phyloP scores from a whole-genome alignment of 2,113 vertebrate species.

The Otus sunia region DNA sequence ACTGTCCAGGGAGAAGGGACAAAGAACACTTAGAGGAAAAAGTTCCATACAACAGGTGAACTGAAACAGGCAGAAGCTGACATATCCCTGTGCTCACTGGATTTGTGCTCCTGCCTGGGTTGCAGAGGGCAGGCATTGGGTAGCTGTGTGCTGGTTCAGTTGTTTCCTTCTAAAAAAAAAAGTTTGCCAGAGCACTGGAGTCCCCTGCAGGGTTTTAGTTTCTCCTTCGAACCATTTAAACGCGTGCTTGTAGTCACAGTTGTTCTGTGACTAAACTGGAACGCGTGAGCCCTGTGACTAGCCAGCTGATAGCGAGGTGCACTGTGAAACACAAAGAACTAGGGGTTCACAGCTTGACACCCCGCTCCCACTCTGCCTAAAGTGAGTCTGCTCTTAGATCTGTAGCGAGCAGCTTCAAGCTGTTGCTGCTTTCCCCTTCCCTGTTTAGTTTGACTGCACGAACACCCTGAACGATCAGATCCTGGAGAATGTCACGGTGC shows the following conservation, averaged over 20 bases:
- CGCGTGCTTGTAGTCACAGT: neutral
- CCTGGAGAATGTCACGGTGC: slow-evolving; percentile 81
- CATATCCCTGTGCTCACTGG: neutral
- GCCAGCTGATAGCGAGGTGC: neutral
- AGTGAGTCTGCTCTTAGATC: neutral
- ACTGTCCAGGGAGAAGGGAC: neutral
- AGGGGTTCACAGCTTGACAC: neutral
- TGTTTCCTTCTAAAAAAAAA: neutral
- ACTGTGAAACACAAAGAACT: neutral
- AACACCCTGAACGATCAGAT: slow-evolving; percentile 83
- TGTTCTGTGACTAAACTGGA: neutral
- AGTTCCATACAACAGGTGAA: neutral
- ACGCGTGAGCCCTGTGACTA: neutral
- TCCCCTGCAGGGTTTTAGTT: neutral
- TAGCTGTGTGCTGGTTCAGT: neutral
- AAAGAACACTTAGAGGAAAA: neutral
- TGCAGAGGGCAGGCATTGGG: neutral
- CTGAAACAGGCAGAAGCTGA: neutral
- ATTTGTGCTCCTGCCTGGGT: neutral
- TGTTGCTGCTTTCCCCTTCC: neutral
- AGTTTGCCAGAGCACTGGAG: neutral
- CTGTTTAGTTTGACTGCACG: slow-evolving; percentile 79
- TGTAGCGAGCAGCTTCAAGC: neutral
- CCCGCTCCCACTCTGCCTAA: neutral
- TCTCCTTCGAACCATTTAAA: neutral